Evolutionary conservation across 2,888 invertebrate genomes (phyloP), one percentile per base, ranked within the genome.

Genomic region (Phortica okadai): DNA sequence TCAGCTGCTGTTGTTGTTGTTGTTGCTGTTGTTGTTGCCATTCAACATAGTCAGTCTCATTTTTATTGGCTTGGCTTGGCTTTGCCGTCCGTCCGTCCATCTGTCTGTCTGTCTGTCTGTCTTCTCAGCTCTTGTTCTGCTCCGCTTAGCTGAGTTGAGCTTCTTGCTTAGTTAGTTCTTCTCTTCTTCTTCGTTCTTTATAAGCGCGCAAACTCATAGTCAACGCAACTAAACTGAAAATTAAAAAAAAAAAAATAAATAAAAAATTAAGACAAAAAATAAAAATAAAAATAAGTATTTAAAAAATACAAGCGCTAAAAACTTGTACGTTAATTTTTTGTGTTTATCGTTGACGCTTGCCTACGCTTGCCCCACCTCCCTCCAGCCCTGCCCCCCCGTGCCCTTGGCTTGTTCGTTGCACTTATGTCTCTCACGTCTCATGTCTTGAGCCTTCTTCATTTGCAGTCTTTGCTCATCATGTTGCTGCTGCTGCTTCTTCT

Each of bases 41-140:
- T 33, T 33, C 33, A 33, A 33, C 33, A 4, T 33, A 33, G 33
- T 33, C 33, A 33, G 33, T 33, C 33, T 33, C 33, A 33, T 33
- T 33, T 33, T 33, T 33, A 33, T 33, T 33, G 33, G 33, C 33
- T 33, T 33, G 33, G 33, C 33, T 33, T 33, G 33, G 2, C 33
- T 2, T 33, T 5, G 33, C 33, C 33, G 33, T 33, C 33, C 33
- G 1, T 33, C 33, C 33, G 33, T 33, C 33, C 33, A 5, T 33
- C 56, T 75, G 74, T 58, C 75, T 21, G 64, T 75, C 77, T 85
- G 85, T 82, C 85, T 78, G 21, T 21, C 21, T 21, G 21, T 21
- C 21, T 78, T 87, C 81, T 83, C 84, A 84, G 77, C 75, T 79
- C 75, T 64, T 64, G 33, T 33, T 33, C 33, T 33, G 33, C 42